A percentile compares a stretch with the other conserved stretches of the same genome.
These are phyloP conservation scores for Gobius niger DNA, from an alignment of 2,113 vertebrate species.

Conservation along the genomic window DNA sequence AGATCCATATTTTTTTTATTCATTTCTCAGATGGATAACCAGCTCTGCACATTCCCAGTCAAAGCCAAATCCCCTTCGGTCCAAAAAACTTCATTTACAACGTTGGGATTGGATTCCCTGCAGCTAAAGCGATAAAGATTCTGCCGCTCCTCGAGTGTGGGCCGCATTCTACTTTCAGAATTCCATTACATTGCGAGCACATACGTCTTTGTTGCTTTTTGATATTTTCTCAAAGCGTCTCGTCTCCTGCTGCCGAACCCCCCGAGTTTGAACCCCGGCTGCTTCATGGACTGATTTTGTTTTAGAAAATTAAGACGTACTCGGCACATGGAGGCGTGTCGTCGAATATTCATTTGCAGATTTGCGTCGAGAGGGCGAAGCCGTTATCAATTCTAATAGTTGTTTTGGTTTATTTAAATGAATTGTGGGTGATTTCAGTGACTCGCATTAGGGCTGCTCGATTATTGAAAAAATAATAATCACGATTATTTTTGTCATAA, in stretches of 20 bases:
- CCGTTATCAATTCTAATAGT: constrained; percentile 23
- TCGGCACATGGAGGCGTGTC: neutral
- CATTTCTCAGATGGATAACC: neutral
- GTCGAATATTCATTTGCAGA: constrained; percentile 26
- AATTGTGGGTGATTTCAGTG: constrained; percentile 2
- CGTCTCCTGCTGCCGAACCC: constrained; percentile 10
- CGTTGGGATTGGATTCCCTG: constrained; percentile 25
- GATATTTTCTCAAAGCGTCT: constrained; percentile 7
- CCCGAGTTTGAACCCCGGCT: neutral
- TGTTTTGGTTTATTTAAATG: constrained; percentile 6
- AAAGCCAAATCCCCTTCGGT: constrained; percentile 18
- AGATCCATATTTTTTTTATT: too few species aligned
- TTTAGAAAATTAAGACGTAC: neutral
- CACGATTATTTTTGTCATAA: too few species aligned
- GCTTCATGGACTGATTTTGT: neutral
- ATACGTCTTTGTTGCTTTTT: constrained; percentile 23
- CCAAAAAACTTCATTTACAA: constrained; percentile 39
- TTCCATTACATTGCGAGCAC: constrained; percentile 14
- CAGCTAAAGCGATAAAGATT: constrained; percentile 32
- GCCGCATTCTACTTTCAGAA: constrained; percentile 12
- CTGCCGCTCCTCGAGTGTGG: constrained; percentile 1
- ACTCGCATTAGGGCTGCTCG: too few species aligned
- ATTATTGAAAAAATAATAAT: too few species aligned
- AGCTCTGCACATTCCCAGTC: constrained; percentile 30
- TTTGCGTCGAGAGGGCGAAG: constrained; percentile 15